A percentile compares a stretch with the other conserved stretches of the same genome.
Evolutionary conservation across 2,888 invertebrate species (phyloP).

Genomic region (Pelosia muscerda): DNA sequence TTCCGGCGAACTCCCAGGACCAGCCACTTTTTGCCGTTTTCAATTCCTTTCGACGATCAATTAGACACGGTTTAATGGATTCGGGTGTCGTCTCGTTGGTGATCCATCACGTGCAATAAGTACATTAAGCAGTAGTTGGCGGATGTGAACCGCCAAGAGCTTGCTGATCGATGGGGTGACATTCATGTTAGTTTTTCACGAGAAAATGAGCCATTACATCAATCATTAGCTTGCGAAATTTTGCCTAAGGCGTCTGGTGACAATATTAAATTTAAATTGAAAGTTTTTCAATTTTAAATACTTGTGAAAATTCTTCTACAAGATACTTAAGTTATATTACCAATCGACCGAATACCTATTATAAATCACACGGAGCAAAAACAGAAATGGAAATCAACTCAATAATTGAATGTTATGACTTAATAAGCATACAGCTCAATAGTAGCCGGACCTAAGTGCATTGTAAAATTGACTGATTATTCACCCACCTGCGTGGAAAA

Average conservation of each 20-base stretch:
- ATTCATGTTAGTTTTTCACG: slow-evolving; percentile 42
- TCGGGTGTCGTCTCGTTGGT: slow-evolving; percentile 73
- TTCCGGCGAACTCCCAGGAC: slow-evolving; percentile 10
- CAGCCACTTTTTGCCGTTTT: slow-evolving; percentile 77
- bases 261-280: neutral
- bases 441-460: neutral
- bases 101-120: slow-evolving; percentile 81
- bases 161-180: slow-evolving; percentile 73
- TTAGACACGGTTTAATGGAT: slow-evolving; percentile 84
- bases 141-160: slow-evolving; percentile 61
- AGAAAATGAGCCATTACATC: slow-evolving; percentile 41
- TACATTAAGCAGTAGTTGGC: slow-evolving; percentile 79
- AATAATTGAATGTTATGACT: neutral
- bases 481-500: slow-evolving; percentile 7
- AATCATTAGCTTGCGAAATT: slow-evolving; percentile 24
- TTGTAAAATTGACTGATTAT: neutral
- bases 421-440: neutral
- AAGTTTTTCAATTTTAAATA: neutral
- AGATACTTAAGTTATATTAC: neutral
- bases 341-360: neutral
- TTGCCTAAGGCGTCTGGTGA: neutral
- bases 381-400: neutral
- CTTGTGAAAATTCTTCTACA: neutral
- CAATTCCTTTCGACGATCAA: slow-evolving; percentile 79
- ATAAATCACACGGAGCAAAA: neutral